phyloP scores from a whole-genome alignment of 2,797 vertebrate genomes.

The Alosa sapidissima region DNA sequence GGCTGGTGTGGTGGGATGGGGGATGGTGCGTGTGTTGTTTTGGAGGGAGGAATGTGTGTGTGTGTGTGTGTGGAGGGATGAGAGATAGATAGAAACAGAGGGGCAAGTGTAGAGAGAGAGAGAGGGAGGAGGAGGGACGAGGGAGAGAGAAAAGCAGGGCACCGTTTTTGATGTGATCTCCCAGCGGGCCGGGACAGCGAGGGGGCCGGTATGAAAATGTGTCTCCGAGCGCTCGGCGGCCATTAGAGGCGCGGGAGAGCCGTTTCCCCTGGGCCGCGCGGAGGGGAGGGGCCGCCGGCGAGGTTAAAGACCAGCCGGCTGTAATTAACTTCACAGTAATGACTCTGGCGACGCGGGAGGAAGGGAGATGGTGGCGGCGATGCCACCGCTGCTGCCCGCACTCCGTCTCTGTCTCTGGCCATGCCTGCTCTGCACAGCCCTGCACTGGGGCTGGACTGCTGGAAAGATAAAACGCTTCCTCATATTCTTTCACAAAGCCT shows the following conservation, averaged over 20 bases:
- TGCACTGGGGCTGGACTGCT: not conserved
- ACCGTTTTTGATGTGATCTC: constrained; percentile 2
- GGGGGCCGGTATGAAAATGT: constrained; percentile 25
- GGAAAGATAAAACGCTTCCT: not conserved
- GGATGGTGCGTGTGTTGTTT: not conserved
- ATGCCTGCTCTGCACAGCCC: not conserved
- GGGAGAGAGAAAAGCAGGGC: not conserved
- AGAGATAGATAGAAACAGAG: not conserved
- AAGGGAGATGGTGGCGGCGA: constrained; percentile 20
- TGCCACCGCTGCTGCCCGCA: constrained; percentile 1
- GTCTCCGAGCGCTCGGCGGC: constrained; percentile 39
- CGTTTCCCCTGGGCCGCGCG: constrained; percentile 46
- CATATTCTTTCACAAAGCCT: not conserved
- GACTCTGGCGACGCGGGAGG: constrained; percentile 32
- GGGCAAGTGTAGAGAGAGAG: not conserved
- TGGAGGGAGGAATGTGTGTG: constrained; percentile 25
- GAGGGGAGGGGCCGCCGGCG: constrained; percentile 44
- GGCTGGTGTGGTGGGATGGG: not conserved
- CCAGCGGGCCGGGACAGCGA: not conserved
- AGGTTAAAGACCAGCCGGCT: constrained; percentile 57
- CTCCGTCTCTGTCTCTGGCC: constrained; percentile 5
- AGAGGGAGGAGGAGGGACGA: not conserved
- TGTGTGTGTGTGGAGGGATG: constrained; percentile 20
- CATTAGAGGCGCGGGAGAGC: constrained; percentile 49
- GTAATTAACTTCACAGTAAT: constrained; percentile 58